A percentile compares a stretch with the other conserved stretches of the same genome.
phyloP scores from a whole-genome alignment of 2,888 invertebrate genomes.

The Neria commutata region DNA sequence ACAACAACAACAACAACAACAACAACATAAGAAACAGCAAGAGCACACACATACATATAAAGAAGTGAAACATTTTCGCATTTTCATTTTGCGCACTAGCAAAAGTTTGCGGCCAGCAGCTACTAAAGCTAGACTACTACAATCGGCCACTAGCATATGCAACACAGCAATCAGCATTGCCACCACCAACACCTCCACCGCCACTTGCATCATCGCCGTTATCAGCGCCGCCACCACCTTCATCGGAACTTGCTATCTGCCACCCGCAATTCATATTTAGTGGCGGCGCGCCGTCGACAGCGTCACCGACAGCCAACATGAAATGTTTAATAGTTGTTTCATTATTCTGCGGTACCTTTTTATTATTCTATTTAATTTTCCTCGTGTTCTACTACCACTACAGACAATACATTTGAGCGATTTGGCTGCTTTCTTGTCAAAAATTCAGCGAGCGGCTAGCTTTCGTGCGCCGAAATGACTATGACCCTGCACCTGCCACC shows the following conservation, averaged over 20 bases:
- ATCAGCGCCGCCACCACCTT: background rate
- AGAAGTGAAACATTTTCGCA: background rate
- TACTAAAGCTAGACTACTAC: too few relatives aligned
- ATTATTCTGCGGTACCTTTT: conserved; percentile 43
- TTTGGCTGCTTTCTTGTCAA: too few relatives aligned
- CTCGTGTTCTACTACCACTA: conserved; percentile 50
- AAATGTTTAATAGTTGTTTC: conserved; percentile 39
- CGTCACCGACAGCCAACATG: conserved; percentile 14
- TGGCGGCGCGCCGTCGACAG: background rate
- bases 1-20: background rate
- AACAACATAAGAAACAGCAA: background rate
- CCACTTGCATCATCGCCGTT: background rate
- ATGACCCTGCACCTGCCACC: background rate
- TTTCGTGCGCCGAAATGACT: too few relatives aligned
- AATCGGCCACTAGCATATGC: background rate
- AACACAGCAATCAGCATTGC: background rate
- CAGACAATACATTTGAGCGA: conserved; percentile 39
- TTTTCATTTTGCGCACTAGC: background rate
- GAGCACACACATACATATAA: background rate
- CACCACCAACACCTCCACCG: background rate
- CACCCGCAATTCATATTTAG: too few relatives aligned
- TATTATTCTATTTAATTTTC: conserved; percentile 48
- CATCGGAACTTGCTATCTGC: too few relatives aligned
- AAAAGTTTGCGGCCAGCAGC: too few relatives aligned
- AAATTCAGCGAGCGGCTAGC: too few relatives aligned